phyloP scores from a whole-genome alignment of 2,888 invertebrate species.

The Hipparchia semele region DNA sequence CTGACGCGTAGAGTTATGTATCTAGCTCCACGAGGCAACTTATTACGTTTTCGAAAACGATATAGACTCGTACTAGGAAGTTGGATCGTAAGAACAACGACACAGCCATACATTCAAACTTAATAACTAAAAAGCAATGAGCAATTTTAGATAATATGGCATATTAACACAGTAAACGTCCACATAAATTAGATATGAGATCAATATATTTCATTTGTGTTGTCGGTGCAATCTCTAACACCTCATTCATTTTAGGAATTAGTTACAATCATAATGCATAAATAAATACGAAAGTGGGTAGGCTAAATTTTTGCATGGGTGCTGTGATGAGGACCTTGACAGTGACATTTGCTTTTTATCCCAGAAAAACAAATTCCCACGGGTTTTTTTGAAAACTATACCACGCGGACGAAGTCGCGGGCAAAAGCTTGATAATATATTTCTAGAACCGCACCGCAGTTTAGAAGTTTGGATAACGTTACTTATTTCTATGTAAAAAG shows the following conservation, averaged over 20 bases:
- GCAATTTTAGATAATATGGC: conserved; percentile 68
- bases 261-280: neutral
- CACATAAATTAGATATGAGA: conserved; percentile 78
- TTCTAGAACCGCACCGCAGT: neutral
- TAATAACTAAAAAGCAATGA: conserved; percentile 65
- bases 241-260: neutral
- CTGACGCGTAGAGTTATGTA: neutral
- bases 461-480: neutral
- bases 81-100: conserved; percentile 29
- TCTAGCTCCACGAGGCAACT: neutral
- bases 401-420: no score
- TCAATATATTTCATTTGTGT: conserved; percentile 61
- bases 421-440: neutral
- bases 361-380: no score
- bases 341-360: no score
- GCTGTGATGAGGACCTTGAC: no score
- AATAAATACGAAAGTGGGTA: no score
- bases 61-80: neutral
- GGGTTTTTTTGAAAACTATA: neutral
- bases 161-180: conserved; percentile 68
- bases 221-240: conserved; percentile 15
- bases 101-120: conserved; percentile 57
- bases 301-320: no score
- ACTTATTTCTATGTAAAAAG: neutral
- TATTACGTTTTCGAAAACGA: neutral